Conservation (phyloP, 2,797 vertebrate genomes). For the Crypturellus tataupa region DNA sequence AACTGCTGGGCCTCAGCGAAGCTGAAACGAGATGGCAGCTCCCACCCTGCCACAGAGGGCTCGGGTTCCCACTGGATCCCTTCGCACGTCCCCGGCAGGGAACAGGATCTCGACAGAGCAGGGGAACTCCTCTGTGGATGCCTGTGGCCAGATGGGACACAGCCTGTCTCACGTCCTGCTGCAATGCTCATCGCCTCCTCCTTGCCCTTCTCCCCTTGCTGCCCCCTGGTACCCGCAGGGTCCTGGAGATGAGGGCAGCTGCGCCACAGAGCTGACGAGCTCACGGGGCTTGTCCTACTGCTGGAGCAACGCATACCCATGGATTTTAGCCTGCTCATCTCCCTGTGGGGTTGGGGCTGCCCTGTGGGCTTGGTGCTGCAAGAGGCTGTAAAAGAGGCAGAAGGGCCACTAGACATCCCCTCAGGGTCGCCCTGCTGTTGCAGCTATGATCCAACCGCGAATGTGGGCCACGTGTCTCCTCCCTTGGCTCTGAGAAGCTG, state of each 20-base stretch:
- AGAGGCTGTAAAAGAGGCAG: not conserved
- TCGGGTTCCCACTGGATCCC: not conserved
- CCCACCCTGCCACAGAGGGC: too few species aligned
- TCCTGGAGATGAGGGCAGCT: too few species aligned
- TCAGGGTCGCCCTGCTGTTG: not conserved
- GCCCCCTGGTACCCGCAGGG: not conserved
- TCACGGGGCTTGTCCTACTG: rapidly evolving
- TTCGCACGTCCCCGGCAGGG: not conserved
- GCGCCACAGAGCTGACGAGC: not conserved
- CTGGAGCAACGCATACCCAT: not conserved
- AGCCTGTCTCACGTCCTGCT: not conserved
- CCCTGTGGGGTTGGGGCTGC: not conserved
- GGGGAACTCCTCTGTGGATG: not conserved
- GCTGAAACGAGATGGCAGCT: not conserved
- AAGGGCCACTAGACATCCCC: not conserved
- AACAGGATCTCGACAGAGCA: not conserved
- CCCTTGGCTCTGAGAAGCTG: not conserved
- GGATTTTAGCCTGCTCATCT: not conserved
- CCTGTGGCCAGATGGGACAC: rapidly evolving
- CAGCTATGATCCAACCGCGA: not conserved
- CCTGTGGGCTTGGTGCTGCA: not conserved
- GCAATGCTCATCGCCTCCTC: rapidly evolving
- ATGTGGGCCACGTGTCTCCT: not conserved
- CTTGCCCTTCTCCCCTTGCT: not conserved
- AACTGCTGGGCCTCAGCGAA: rapidly evolving